Conservation (phyloP, 1,140 invertebrate genomes). For the Eumaeus atala region DNA sequence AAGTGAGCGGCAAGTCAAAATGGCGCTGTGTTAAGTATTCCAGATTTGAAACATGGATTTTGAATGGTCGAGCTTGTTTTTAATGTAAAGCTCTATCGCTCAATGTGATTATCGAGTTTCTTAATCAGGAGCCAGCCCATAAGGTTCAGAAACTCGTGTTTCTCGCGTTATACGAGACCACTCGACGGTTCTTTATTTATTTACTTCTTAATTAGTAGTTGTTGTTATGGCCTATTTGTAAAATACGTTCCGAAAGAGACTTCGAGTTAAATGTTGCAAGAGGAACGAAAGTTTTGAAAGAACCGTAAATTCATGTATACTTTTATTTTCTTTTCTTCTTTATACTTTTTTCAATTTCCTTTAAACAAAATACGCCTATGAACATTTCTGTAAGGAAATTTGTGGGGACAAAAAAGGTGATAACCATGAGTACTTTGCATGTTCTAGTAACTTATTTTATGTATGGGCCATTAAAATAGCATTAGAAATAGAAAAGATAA, state of each 20-base stretch:
- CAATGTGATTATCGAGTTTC: constrained; percentile 4
- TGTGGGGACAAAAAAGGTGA: background rate
- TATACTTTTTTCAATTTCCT: background rate
- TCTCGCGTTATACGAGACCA: constrained; percentile 1
- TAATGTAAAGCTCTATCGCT: constrained; percentile 1
- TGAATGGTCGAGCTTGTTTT: too few species aligned
- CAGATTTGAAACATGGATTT: too few species aligned
- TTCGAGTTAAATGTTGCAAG: too few species aligned
- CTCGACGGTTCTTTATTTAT: background rate
- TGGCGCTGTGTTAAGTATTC: too few species aligned
- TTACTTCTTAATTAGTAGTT: background rate
- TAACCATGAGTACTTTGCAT: background rate
- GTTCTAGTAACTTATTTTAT: background rate
- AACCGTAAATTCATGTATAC: too few species aligned
- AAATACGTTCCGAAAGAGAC: background rate
- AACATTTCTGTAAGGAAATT: background rate
- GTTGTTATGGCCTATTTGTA: background rate
- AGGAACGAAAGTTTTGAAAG: too few species aligned
- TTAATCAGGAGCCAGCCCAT: background rate
- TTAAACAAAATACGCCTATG: too few species aligned
- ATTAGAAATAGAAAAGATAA: background rate
- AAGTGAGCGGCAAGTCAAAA: too few species aligned
- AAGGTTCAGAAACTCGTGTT: constrained; percentile 3
- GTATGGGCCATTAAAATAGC: background rate
- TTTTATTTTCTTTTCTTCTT: background rate